Base-by-base conservation (phyloP, 2,888 invertebrate genomes). In the Carabus problematicus region DNA sequence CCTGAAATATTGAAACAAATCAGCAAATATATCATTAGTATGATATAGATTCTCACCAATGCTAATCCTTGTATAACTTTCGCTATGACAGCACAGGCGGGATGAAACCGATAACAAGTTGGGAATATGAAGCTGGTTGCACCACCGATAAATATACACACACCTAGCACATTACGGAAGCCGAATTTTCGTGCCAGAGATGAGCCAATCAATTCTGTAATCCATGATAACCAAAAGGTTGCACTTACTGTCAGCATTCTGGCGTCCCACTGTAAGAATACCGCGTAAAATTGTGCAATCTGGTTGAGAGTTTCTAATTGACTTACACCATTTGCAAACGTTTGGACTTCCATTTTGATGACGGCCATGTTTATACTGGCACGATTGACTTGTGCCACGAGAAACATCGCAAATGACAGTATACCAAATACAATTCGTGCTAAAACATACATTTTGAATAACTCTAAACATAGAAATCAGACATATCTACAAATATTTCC, bases 191-290 rank as follows among this genome's bases (percentile, higher is more conserved):
- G 79, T 2, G 82, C 79, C 64, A 83, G 72, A 71, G 76, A 74
- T 75, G 82, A 83, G 63, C 82, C 84, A 41, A 82, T 83, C 9
- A 83, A 72, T 74, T 83, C 83, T 1, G 81, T 81, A 19, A 82
- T 64, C 64, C 82, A 79, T 72, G 82, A 83, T 9, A 82, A 81
- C 76, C 80, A 83, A 77, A 83, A 84, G 73, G 83, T 83, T 0
- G 81, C 79, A 2, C 79, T 77, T 14, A 82, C 75, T 11, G 82
- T 73, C 47, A 79, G 71, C 3, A 81, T 82, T 45, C 49, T 55
- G 49, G 40, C 63, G 9, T 63, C 54, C 63, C 63, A 63, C 63
- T 63, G 16, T 14, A 41, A 49, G 11, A 29, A 29, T 29, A 29
- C 29, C 43, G 42, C 4, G 41, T 49, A 9, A 6, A 3, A 29